phyloP scores from a whole-genome alignment of 2,113 vertebrate species.

The Thunnus thynnus region DNA sequence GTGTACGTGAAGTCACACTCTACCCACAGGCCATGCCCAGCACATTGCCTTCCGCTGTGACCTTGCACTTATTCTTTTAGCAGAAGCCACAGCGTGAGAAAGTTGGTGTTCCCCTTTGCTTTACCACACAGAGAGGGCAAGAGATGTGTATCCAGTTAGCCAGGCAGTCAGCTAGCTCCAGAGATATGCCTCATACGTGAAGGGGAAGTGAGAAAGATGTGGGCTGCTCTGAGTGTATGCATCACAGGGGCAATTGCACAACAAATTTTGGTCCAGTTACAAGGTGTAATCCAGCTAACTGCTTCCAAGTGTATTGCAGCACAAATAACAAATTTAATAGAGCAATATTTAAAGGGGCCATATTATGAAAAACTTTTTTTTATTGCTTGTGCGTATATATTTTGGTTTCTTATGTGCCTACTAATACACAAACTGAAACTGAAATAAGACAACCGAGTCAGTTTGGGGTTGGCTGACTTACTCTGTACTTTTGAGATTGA shows the following conservation, averaged over 20 bases:
- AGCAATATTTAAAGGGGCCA: not conserved
- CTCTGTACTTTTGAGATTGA: too few relatives aligned
- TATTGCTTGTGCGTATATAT: too few relatives aligned
- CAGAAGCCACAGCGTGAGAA: conserved; percentile 79
- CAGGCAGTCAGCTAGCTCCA: not conserved
- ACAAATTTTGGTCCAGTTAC: not conserved
- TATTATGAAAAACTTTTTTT: too few relatives aligned
- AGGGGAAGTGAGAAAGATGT: conserved; percentile 65
- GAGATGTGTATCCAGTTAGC: conserved; percentile 52
- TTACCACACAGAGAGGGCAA: conserved; percentile 38
- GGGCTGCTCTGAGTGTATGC: conserved; percentile 18
- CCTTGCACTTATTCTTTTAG: conserved; percentile 65
- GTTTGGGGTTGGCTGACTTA: too few relatives aligned
- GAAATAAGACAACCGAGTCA: too few relatives aligned
- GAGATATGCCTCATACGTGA: conserved; percentile 18
- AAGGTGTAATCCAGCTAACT: not conserved
- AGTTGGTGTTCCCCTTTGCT: conserved; percentile 68
- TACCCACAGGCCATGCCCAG: conserved; percentile 54
- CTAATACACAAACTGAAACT: too few relatives aligned
- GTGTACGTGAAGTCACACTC: conserved; percentile 21
- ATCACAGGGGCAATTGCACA: conserved; percentile 14
- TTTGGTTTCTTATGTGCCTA: too few relatives aligned
- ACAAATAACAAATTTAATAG: not conserved
- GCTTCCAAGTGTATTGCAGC: not conserved
- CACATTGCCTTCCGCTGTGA: conserved; percentile 72